phyloP scores from a whole-genome alignment of 2,888 invertebrate species.

The Opisthograptis luteolata region DNA sequence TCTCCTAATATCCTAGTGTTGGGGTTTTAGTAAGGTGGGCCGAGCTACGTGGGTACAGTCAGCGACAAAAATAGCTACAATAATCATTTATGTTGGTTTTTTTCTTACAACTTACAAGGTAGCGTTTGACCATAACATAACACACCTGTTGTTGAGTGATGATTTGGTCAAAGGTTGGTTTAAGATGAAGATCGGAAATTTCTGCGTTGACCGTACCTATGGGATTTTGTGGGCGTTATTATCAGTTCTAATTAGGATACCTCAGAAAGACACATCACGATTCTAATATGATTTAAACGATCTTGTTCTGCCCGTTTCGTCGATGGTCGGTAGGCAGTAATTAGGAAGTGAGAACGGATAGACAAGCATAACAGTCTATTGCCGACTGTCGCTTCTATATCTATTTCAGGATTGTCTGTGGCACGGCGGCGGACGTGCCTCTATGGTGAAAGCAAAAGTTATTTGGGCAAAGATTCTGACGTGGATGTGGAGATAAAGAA shows the following conservation, averaged over 20 bases:
- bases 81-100: too few species aligned
- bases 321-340: conserved; percentile 22
- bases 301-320: conserved; percentile 2
- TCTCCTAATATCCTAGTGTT: too few species aligned
- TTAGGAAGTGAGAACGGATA: conserved; percentile 36
- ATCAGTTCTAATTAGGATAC: neutral
- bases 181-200: too few species aligned
- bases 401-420: conserved; percentile 43
- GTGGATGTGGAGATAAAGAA: neutral
- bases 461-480: neutral
- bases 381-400: conserved; percentile 56
- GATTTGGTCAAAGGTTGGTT: too few species aligned
- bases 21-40: too few species aligned
- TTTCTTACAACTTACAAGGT: too few species aligned
- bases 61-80: too few species aligned
- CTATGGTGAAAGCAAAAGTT: conserved; percentile 18
- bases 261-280: neutral
- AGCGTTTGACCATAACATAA: too few species aligned
- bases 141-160: too few species aligned
- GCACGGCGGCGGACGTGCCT: conserved; percentile 41
- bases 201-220: too few species aligned
- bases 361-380: conserved; percentile 37
- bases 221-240: too few species aligned
- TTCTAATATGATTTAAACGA: conserved; percentile 4
- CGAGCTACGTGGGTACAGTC: too few species aligned